Evolutionary conservation across 35 echinoderm and acorn worm species (phyloP).

Genomic region (Ptychodera flava): DNA sequence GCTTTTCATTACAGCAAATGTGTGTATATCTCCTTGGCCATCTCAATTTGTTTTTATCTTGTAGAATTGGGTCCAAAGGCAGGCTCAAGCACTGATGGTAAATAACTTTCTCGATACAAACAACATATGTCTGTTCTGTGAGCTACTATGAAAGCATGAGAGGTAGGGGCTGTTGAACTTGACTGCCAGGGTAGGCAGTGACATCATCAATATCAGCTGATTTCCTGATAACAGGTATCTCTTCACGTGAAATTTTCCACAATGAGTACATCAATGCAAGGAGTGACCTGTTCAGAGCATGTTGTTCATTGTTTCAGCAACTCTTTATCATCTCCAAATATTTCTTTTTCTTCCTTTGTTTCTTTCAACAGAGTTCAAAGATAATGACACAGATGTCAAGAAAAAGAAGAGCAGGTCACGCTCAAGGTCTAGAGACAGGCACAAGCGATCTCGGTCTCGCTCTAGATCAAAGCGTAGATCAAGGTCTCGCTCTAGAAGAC

Average conservation of each 20-base stretch:
- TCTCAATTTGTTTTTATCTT: neutral
- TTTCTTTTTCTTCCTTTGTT: constrained; percentile 1
- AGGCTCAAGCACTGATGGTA: neutral
- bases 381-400: constrained; percentile 14
- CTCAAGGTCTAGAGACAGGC: neutral
- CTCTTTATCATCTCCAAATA: neutral
- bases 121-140: neutral
- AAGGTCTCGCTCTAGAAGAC: constrained; percentile 28
- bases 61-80: neutral
- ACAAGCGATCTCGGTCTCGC: neutral
- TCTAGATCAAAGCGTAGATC: constrained; percentile 32
- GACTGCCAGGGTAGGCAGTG: no score
- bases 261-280: no score
- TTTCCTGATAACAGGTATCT: neutral
- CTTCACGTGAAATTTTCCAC: neutral
- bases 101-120: neutral
- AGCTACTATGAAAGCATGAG: neutral
- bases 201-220: no score
- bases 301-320: neutral
- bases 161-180: no score
- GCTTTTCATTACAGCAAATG: neutral
- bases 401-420: constrained; percentile 10
- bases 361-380: constrained; percentile 2
- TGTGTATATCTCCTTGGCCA: neutral
- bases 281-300: no score